Evolutionary conservation across 2,113 vertebrate species (phyloP).

Genomic region (Tenebrosternarchus preto): DNA sequence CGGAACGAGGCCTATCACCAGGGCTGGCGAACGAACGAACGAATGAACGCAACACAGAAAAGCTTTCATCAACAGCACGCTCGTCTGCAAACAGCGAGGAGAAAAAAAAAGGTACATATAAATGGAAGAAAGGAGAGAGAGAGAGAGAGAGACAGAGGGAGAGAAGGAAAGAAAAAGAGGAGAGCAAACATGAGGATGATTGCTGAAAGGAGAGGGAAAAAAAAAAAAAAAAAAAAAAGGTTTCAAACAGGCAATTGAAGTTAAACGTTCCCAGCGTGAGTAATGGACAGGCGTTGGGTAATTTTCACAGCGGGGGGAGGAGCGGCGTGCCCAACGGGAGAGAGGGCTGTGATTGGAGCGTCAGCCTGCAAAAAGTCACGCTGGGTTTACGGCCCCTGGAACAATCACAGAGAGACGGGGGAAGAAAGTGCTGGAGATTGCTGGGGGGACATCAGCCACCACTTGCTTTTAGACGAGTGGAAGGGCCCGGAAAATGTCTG

Average conservation of each 20-base stretch:
- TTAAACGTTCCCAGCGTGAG: conserved; percentile 47
- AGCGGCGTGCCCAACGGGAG: conserved; percentile 11
- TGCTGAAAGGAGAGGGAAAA: conserved; percentile 4
- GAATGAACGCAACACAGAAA: conserved; percentile 41
- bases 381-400: conserved; percentile 26
- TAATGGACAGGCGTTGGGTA: conserved; percentile 44
- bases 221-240: conserved; percentile 27
- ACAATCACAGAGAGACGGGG: conserved; percentile 29
- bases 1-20: conserved; percentile 50
- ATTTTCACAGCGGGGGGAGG: conserved; percentile 50
- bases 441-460: conserved; percentile 21
- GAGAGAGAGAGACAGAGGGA: background rate
- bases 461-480: background rate
- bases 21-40: conserved; percentile 21
- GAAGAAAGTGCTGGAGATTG: conserved; percentile 25
- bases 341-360: conserved; percentile 19
- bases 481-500: background rate
- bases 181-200: conserved; percentile 18
- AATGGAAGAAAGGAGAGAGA: conserved; percentile 1
- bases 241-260: conserved; percentile 52
- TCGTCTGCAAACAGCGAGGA: conserved; percentile 39
- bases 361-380: conserved; percentile 30
- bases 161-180: background rate
- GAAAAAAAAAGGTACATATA: conserved; percentile 12
- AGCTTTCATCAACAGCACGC: conserved; percentile 46